Conservation (phyloP, 2,113 vertebrate genomes). For the Microcebus jonahi region DNA sequence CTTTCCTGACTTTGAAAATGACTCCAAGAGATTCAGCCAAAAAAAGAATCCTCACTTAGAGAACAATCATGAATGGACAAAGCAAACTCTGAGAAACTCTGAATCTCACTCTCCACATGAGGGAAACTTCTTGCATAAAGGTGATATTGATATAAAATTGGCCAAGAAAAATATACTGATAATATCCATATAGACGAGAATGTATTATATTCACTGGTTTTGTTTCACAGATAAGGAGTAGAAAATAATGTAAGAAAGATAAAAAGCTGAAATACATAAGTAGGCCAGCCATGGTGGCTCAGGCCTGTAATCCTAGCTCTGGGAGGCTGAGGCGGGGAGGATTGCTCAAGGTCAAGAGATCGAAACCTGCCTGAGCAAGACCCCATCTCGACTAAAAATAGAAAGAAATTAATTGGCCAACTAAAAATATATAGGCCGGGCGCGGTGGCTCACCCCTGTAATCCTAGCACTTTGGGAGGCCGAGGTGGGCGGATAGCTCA, state of each 20-base stretch:
- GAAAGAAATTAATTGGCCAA: no score
- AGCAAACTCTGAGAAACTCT: neutral
- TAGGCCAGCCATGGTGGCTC: no score
- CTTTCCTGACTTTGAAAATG: conserved; percentile 19
- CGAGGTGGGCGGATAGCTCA: no score
- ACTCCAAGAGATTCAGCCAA: neutral
- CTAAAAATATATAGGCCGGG: no score
- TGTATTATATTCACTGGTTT: neutral
- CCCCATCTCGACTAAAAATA: no score
- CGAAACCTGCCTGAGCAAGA: no score
- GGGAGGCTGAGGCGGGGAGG: no score
- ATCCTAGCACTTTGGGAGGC: no score
- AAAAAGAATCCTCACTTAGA: neutral
- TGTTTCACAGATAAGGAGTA: neutral
- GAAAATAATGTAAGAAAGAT: neutral
- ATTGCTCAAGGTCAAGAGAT: no score
- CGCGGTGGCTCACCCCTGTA: no score
- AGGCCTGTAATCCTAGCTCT: no score
- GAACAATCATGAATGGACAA: neutral
- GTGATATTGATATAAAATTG: neutral
- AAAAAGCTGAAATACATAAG: neutral
- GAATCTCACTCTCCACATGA: neutral
- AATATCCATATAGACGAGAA: conserved; percentile 31
- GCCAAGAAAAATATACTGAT: conserved; percentile 21
- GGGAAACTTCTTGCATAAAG: neutral